Conservation (phyloP, 2,113 vertebrate genomes). For the Sinocyclocheilus anophthalmus region DNA sequence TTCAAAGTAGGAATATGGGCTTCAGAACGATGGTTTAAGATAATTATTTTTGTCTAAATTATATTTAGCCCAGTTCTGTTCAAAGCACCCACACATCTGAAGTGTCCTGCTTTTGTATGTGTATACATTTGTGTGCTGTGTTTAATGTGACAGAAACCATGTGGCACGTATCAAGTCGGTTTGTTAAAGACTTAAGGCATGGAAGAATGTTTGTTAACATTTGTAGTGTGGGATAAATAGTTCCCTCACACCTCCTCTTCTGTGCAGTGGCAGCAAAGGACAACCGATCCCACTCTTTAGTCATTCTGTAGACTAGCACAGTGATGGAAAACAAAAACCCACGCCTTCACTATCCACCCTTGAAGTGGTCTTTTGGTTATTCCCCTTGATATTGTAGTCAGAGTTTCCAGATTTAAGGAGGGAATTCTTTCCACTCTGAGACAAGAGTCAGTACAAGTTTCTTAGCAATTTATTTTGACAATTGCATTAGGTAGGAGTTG, state of each 20-base stretch:
- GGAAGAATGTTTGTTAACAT: background rate
- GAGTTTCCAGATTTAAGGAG: slow-evolving; percentile 57
- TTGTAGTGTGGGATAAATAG: slow-evolving; percentile 44
- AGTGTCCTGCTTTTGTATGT: background rate
- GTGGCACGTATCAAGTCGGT: background rate
- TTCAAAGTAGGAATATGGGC: background rate
- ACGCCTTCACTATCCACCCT: slow-evolving; percentile 41
- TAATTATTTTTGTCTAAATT: background rate
- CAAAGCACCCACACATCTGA: background rate
- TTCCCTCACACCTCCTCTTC: slow-evolving; percentile 25
- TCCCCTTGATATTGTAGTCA: slow-evolving; percentile 50
- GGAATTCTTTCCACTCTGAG: slow-evolving; percentile 60
- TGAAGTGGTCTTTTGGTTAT: slow-evolving; percentile 54
- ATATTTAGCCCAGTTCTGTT: background rate
- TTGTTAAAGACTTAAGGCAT: background rate
- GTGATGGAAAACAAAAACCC: slow-evolving; percentile 53
- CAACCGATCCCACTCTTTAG: slow-evolving; percentile 38
- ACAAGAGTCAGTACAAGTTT: slow-evolving; percentile 43
- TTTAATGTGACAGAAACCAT: background rate
- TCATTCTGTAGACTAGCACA: slow-evolving; percentile 48
- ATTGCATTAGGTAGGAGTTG: background rate
- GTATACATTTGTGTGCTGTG: background rate
- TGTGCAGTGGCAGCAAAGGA: slow-evolving; percentile 32
- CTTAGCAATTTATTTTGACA: slow-evolving; percentile 47
- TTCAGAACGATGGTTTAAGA: background rate